phyloP scores from a whole-genome alignment of 1,140 invertebrate genomes.

The Drosophila azteca region DNA sequence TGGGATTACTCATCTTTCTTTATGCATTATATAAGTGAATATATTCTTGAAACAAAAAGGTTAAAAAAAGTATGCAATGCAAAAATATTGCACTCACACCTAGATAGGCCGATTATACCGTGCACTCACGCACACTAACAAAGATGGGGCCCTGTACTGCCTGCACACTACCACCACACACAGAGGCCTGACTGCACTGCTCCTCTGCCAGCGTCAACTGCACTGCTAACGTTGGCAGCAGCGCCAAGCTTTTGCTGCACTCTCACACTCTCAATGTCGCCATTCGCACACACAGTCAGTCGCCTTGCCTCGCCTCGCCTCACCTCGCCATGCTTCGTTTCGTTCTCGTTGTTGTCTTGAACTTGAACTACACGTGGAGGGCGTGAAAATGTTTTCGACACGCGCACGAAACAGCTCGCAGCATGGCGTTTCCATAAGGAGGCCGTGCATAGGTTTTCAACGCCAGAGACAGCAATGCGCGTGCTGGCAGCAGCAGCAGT shows the following conservation, averaged over 20 bases:
- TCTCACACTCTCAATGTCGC: conserved; percentile 18
- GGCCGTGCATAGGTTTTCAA: conserved; percentile 69
- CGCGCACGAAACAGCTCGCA: conserved; percentile 18
- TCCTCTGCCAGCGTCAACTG: conserved; percentile 33
- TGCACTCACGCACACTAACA: background rate
- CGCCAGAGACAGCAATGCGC: conserved; percentile 53
- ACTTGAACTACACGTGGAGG: conserved; percentile 84
- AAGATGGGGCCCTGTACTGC: background rate
- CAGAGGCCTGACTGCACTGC: conserved; percentile 28
- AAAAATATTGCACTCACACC: conserved; percentile 30
- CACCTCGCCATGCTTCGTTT: conserved; percentile 2
- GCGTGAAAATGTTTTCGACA: conserved; percentile 71
- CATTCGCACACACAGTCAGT: conserved; percentile 30
- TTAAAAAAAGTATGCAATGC: conserved; percentile 66
- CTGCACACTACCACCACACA: conserved; percentile 1
- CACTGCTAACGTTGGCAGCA: conserved; percentile 24
- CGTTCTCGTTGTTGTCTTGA: conserved; percentile 68
- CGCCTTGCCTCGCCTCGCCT: conserved; percentile 21
- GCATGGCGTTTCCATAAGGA: conserved; percentile 47
- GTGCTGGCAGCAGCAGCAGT: conserved; percentile 19
- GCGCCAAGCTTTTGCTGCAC: conserved; percentile 22
- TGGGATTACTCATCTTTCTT: conserved; percentile 1
- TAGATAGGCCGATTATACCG: too few species aligned
- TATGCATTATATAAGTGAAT: background rate
- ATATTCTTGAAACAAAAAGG: background rate